Base-by-base conservation (phyloP, 2,888 invertebrate species). In the Operophtera brumata region DNA sequence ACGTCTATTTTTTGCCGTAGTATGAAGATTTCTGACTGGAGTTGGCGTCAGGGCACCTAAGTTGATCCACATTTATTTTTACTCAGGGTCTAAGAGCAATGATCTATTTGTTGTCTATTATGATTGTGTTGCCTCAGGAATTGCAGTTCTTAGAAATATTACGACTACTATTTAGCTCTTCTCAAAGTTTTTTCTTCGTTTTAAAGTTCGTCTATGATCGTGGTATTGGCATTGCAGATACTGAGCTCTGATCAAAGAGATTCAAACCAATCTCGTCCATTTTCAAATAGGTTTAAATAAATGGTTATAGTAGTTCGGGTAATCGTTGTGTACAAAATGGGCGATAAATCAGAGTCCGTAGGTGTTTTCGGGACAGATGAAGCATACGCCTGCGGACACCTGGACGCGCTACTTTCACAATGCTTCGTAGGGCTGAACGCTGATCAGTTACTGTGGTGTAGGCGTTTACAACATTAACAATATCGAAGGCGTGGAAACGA, bases 301-400 rank as follows among this genome's bases (percentile, higher is more conserved):
- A 46, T 51, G 56, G 47, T 52, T 51, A 45, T 52, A 47, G 50
- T 34, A 20, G 44, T 30, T 44, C 39, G 43, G 46, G 46, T 50
- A 55, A 56, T 47, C 32, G 55, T 32, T 25, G 30, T 44, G 25
- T 53, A 35, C 48, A 48, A 45, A 57, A 57, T 50, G 25, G 55
- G 20, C 51, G 14, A 56, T 64, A 64, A 64, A 64, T 64, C 59
- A 57, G 56, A 58, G 62, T 56, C 52, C 40, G 64, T 64, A 61
- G 64, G 64, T 73, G 75, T 71, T 76, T 66, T 74, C 70, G 67
- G 73, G 75, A 75, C 65, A 70, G 76, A 77, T 73, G 75, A 65
- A 69, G 64, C 62, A 58, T 67, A 66, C 73, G 71, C 73, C 72
- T 55, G 61, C 66, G 62, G 64, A 58, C 72, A 71, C 62, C 55